Conservation (phyloP, 2,113 vertebrate genomes). For the Catagonus wagneri region DNA sequence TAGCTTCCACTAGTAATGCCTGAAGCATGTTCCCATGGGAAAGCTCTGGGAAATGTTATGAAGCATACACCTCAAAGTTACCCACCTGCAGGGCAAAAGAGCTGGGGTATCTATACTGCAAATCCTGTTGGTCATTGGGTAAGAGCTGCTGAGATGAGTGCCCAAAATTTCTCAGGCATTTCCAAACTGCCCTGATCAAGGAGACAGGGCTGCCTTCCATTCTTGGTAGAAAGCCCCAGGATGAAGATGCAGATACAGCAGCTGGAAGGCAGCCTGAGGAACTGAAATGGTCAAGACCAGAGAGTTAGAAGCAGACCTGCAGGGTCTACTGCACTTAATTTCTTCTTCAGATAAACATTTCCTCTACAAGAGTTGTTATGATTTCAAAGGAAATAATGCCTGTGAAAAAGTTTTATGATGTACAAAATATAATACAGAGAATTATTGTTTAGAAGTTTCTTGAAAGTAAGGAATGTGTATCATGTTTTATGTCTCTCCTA, state of each 20-base stretch:
- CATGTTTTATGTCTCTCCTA: background rate
- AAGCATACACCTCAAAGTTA: background rate
- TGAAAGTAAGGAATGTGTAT: background rate
- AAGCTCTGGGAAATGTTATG: background rate
- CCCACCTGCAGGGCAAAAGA: background rate
- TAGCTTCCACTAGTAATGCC: background rate
- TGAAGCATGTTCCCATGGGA: background rate
- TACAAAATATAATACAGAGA: background rate
- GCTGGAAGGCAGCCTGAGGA: background rate
- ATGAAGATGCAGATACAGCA: background rate
- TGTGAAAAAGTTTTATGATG: background rate
- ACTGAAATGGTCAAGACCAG: background rate
- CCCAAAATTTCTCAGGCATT: background rate
- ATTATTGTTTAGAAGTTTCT: conserved; percentile 5
- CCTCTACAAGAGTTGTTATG: background rate
- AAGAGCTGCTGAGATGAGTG: background rate
- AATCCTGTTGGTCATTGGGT: background rate
- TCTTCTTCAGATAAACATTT: conserved; percentile 16
- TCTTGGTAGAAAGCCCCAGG: background rate
- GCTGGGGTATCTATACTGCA: background rate
- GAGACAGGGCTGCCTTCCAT: background rate
- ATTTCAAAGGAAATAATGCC: conserved; percentile 36
- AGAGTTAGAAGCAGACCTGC: background rate
- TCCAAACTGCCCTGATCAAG: background rate
- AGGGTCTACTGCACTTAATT: background rate